Evolutionary conservation across 2,113 vertebrate species (phyloP), one percentile per base, ranked within the genome.

Genomic region (Zapornia atra): DNA sequence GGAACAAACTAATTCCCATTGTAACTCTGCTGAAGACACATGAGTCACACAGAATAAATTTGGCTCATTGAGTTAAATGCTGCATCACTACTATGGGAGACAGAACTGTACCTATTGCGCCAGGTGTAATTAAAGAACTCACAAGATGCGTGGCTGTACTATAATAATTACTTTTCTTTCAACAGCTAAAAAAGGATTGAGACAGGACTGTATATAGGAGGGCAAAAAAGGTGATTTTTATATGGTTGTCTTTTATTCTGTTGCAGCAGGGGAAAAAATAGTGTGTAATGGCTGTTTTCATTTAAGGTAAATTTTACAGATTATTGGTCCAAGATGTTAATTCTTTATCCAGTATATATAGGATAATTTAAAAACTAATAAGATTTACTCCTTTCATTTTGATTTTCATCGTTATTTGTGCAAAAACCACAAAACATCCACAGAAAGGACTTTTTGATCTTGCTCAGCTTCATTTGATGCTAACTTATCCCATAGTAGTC

Each of bases 1-100:
- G 83, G 38, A 93, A 92, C 57, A 88, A 81, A 66, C 60, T 71
- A 71, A 86, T 83, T 92, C 65, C 77, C 80, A 73, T 69, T 93
- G 71, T 76, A 96, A 48, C 21, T 13, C 68, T 69, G 48, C 50
- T 96, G 72, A 88, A 92, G 85, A 88, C 60, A 61, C 72, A 71
- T 92, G 90, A 96, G 86, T 95, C 92, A 95, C 79, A 75, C 61
- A 31, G 86, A 79, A 46, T 77, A 59, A 86, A 76, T 88, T 69
- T 92, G 94, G 69, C 80, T 95, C 56, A 10, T 64, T 86, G 82
- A 84, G 61, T 54, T 82, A 90, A 86, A 64, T 82, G 77, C 72
- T 92, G 88, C 82, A 92, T 91, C 88, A 88, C 83, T 82, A 26
- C 68, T 94, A 33, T 42, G 57, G 57, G 44, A 91, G 69, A 36